Conservation (phyloP, 2,113 vertebrate genomes). For the Clarias gariepinus region DNA sequence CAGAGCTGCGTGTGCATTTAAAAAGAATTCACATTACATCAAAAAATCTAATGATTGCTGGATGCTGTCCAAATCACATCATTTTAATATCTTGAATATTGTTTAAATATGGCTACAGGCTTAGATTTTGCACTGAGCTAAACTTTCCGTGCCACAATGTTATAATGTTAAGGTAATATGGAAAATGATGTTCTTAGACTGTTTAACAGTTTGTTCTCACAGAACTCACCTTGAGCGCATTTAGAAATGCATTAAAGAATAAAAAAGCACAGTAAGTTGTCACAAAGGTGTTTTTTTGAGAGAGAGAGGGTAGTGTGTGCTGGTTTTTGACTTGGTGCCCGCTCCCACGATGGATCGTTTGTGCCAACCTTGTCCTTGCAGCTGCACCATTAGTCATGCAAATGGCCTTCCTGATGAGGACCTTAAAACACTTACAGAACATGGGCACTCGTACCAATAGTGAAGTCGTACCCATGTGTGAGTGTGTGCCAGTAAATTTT, state of each 20-base stretch:
- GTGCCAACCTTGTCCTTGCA: conserved; percentile 41
- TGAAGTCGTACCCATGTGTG: background rate
- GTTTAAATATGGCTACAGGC: background rate
- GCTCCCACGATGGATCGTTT: conserved; percentile 47
- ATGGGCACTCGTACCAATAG: conserved; percentile 35
- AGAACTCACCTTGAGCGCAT: background rate
- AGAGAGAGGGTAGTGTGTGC: conserved; percentile 29
- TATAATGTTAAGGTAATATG: background rate
- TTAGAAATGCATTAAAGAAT: background rate
- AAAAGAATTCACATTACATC: background rate
- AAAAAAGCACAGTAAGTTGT: background rate
- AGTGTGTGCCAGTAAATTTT: background rate
- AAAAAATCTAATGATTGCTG: background rate
- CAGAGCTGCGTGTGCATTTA: background rate
- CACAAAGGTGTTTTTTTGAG: background rate
- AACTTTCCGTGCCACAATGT: background rate
- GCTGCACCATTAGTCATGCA: conserved; percentile 70
- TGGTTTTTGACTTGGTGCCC: conserved; percentile 38
- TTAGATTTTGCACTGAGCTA: background rate
- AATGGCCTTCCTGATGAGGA: conserved; percentile 66
- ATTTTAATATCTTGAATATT: background rate
- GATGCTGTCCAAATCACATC: background rate
- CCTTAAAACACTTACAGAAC: conserved; percentile 67
- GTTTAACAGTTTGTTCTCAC: background rate
- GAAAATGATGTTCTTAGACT: background rate